A percentile compares a stretch with the other conserved stretches of the same genome.
phyloP scores from a whole-genome alignment of 1,140 invertebrate species.

The Trichogramma pretiosum region DNA sequence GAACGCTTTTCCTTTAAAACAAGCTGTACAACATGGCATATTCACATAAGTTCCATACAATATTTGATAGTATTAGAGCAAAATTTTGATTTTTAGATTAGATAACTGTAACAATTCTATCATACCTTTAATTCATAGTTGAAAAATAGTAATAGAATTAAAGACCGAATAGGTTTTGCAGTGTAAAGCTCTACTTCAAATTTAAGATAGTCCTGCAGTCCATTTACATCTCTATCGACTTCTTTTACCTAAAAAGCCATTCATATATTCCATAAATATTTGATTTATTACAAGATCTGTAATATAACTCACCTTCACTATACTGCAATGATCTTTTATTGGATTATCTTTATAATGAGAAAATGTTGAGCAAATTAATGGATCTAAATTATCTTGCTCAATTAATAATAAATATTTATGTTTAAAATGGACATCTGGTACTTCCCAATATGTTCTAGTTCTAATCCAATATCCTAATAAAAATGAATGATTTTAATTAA shows the following conservation, averaged over 20 bases:
- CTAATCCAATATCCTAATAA: constrained; percentile 35
- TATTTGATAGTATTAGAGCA: no score
- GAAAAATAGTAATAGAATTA: constrained; percentile 51
- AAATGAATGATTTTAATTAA: neutral
- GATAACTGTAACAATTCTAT: constrained; percentile 6
- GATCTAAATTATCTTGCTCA: constrained; percentile 26
- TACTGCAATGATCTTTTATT: constrained; percentile 35
- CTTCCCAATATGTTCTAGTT: constrained; percentile 35
- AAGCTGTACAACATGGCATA: no score
- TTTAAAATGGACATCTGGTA: constrained; percentile 32
- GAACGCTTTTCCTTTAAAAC: neutral
- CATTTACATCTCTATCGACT: constrained; percentile 49
- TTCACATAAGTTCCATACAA: no score
- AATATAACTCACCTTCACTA: constrained; percentile 7
- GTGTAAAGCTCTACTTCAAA: constrained; percentile 44
- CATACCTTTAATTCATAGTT: constrained; percentile 50
- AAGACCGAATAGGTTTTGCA: constrained; percentile 39
- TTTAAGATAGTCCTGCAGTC: constrained; percentile 44
- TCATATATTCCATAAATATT: constrained; percentile 7
- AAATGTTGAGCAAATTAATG: constrained; percentile 38
- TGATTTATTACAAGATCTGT: neutral
- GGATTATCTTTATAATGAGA: constrained; percentile 35
- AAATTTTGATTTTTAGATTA: no score
- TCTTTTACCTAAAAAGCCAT: constrained; percentile 44
- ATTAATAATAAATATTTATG: constrained; percentile 39